These are phyloP conservation scores for Calidris pugnax DNA, from an alignment of 2,113 vertebrate genomes.

Conservation along the genomic window DNA sequence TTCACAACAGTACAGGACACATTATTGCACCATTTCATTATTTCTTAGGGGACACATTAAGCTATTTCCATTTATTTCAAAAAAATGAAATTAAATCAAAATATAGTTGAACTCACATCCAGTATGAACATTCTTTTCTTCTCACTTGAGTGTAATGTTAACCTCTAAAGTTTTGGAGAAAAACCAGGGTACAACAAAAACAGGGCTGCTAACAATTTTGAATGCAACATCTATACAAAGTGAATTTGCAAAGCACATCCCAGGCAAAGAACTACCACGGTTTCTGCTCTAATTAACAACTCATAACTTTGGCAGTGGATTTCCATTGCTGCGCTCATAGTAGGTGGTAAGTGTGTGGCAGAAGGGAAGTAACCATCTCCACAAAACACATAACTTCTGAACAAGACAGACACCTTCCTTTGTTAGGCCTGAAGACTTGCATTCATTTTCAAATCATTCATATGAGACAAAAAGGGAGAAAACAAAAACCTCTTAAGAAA, in stretches of 20 bases:
- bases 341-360: not conserved
- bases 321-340: not conserved
- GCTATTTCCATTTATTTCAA: not conserved
- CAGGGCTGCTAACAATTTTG: not conserved
- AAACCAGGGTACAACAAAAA: conserved; percentile 1
- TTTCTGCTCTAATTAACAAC: conserved; percentile 20
- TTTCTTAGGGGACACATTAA: not conserved
- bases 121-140: not conserved
- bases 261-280: not conserved
- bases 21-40: not conserved
- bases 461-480: not conserved
- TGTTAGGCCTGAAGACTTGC: not conserved
- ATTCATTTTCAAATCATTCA: not conserved
- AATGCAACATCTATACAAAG: conserved; percentile 8
- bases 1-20: not conserved
- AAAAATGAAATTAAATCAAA: conserved; percentile 19
- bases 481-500: conserved; percentile 4
- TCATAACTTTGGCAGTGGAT: not conserved
- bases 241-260: not conserved
- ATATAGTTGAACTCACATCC: not conserved
- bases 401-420: not conserved
- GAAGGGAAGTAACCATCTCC: not conserved
- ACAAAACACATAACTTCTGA: not conserved
- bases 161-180: not conserved
- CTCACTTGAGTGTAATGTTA: not conserved